Conservation (phyloP, 64 coral and sea anemone genomes). For the Montipora efflorescens region DNA sequence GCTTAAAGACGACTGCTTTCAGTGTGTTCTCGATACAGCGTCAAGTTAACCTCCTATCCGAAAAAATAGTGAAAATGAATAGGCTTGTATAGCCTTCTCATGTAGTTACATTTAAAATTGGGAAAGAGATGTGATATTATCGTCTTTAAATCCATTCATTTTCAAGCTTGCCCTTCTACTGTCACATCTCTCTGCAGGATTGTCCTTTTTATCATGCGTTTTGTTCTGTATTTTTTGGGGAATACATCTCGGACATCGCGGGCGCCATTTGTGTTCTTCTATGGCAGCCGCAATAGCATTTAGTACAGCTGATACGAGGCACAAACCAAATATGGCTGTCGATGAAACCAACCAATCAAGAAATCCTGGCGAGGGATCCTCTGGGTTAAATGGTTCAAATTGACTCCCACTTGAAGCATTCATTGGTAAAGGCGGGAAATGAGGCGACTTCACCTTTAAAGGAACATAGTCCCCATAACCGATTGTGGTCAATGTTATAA, state of each 20-base stretch:
- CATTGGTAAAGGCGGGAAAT: neutral
- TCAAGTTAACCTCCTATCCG: no score
- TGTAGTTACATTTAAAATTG: neutral
- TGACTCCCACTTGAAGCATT: neutral
- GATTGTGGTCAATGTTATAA: constrained; percentile 79
- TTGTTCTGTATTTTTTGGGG: neutral
- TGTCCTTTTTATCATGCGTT: neutral
- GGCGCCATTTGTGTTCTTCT: constrained; percentile 31
- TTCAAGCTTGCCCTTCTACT: neutral
- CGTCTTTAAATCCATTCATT: neutral
- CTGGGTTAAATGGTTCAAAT: neutral
- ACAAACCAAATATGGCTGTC: constrained; percentile 45
- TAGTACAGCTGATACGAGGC: constrained; percentile 59
- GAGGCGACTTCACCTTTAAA: neutral
- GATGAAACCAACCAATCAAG: neutral
- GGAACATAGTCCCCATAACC: constrained; percentile 84
- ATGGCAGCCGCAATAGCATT: constrained; percentile 50
- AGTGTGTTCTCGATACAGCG: no score
- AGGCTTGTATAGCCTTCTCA: no score
- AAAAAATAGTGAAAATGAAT: no score
- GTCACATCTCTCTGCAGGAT: neutral
- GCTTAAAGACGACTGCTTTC: no score
- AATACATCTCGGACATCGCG: constrained; percentile 23
- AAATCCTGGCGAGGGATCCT: neutral
- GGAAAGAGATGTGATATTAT: neutral